Evolutionary conservation across 2,888 invertebrate species (phyloP), one percentile per base, ranked within the genome.

Genomic region (Shargacucullia verbasci): DNA sequence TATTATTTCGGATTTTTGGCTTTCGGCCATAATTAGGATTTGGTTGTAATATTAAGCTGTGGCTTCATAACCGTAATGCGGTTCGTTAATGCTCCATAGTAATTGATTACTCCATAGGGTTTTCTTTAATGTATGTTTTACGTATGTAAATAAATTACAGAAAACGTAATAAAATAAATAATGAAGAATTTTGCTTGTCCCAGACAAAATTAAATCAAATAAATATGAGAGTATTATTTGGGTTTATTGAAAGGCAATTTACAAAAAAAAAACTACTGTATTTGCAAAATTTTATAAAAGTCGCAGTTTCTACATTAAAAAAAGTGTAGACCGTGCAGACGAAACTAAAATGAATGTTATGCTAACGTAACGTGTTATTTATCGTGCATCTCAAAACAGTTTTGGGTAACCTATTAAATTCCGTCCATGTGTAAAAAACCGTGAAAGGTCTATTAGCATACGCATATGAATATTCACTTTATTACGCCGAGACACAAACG

Each of bases 381-480:
- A 25, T 10, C 45, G n/a, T 12, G 37, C 38, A 29, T 29, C 1
- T n/a, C 7, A 29, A 29, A 49, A 62, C 52, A 46, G 33, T 41
- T 62, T 53, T 63, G 37, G 10, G 27, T 46, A 15, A 39, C 2
- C 34, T 48, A 27, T 41, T 29, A 13, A 14, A 37, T 13, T 43
- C 25, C 49, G 34, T 53, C 50, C 27, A 35, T 45, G 58, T 48
- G 41, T 50, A 59, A 56, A 56, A 33, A 54, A 55, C 45, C 69
- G 48, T 65, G 60, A 73, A 73, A 64, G 39, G 57, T 44, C 41
- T 78, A 81, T 78, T 74, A 71, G 20, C 72, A 75, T 57, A 75
- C 43, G 54, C 56, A 61, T 64, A 85, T 86, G 84, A 85, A 86
- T 86, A 86, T 86, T 86, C 84, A 86, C 55, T 70, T 86, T 84